Base-by-base conservation (phyloP, 2,888 invertebrate genomes). In the Eremobia ochroleuca region DNA sequence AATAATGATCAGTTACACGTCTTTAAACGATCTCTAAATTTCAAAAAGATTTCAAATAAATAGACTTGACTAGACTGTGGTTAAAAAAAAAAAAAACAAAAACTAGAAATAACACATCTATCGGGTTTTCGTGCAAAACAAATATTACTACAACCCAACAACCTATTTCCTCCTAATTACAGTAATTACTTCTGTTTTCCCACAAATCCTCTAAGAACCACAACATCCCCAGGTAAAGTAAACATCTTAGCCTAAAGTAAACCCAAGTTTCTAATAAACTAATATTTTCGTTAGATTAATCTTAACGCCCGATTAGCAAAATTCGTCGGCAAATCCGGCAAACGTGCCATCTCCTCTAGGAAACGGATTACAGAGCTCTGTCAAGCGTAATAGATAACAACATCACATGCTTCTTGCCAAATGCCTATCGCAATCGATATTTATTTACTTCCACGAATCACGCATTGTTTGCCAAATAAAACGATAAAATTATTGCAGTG, bases 321-420 rank as follows among this genome's bases (percentile, higher is more conserved):
- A 89, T 91, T 92, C 90, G 88, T 90, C 89, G 82, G 89, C 86
- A 92, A 93, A 94, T 93, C 91, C 91, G 82, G 80, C 86, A 88
- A 89, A 93, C 94, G 94, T 94, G 94, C 90, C 92, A 92, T 92
- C 92, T 86, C 73, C 86, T 88, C 89, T 90, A 92, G 92, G 92
- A 92, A 91, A 90, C 87, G 93, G 95, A 96, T 96, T 95, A 94
- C 84, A 77, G 84, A 87, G 88, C 86, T 88, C 90, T 89, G 91
- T 92, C 93, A 93, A 84, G 88, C 92, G 91, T 93, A 89, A 89
- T 84, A 91, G 94, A 94, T 94, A 94, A 90, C 90, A 87, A 84
- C 89, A 85, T 88, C 87, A 90, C 88, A 88, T 88, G 90, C 79
- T 88, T 64, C 87, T 88, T 90, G 90, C 88, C 89, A 89, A 92